These are phyloP conservation scores for Eumerus sabulonum DNA, from an alignment of 2,888 invertebrate species.

Conservation along the genomic window DNA sequence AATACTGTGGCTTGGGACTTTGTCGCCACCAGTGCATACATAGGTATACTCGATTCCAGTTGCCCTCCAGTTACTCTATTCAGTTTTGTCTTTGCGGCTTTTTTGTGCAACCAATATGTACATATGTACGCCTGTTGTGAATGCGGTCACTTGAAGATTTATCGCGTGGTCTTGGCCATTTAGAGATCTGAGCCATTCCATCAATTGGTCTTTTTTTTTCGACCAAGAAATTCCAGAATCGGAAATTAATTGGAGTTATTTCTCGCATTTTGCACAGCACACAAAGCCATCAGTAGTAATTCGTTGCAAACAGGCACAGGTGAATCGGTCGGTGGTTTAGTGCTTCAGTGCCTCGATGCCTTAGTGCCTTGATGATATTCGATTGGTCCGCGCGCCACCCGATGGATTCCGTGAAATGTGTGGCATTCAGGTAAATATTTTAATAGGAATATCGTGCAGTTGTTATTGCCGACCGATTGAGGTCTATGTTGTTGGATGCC, in stretches of 20 bases:
- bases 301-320: constrained; percentile 1
- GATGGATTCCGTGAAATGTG: constrained; percentile 63
- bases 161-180: constrained; percentile 56
- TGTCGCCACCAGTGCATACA: constrained; percentile 24
- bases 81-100: not conserved
- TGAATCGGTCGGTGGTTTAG: too few relatives aligned
- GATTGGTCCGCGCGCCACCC: not conserved
- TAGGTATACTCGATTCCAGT: not conserved
- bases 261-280: constrained; percentile 33
- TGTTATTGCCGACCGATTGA: constrained; percentile 50
- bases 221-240: constrained; percentile 54
- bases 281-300: constrained; percentile 23
- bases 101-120: constrained; percentile 2
- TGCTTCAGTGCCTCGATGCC: too few relatives aligned
- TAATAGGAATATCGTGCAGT: constrained; percentile 64
- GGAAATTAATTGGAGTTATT: constrained; percentile 59
- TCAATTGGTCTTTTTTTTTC: constrained; percentile 36
- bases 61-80: too few relatives aligned
- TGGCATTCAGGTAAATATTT: constrained; percentile 65
- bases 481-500: constrained; percentile 1
- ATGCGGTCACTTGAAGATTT: constrained; percentile 52
- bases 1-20: constrained; percentile 3
- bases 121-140: constrained; percentile 37
- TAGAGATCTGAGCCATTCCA: constrained; percentile 35
- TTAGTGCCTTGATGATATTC: too few relatives aligned